Evolutionary conservation across 2,888 invertebrate genomes (phyloP), one percentile per base, ranked within the genome.

Genomic region (Acronicta aceris): DNA sequence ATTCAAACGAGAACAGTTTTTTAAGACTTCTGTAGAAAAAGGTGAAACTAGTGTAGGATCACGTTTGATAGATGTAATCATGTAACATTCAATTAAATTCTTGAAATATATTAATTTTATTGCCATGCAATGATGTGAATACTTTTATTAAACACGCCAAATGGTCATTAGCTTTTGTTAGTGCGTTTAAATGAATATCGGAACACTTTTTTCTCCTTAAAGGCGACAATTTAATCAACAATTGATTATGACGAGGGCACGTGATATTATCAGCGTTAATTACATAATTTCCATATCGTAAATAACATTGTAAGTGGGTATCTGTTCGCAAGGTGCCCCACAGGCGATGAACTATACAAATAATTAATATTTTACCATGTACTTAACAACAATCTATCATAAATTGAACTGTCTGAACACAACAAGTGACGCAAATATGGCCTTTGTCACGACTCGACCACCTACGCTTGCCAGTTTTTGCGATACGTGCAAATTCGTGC

Each of bases 71-170:
- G 74, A 81, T 78, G 69, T 72, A 76, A 78, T 74, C 74, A 81
- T 78, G 69, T 72, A 76, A 78, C 74, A 74, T 74, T 76, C 74
- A 82, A 82, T 83, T 79, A 79, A 70, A 69, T 69, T 75, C 60
- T 77, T 81, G 74, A 77, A 83, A 57, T 78, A 82, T 82, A 81
- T 81, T 75, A 70, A 79, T 83, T 81, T 81, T 82, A 79, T 81
- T 81, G 69, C 75, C 71, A 70, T 62, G 74, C 59, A 55, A 59
- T 70, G 72, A 70, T 74, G 79, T 80, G 71, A 83, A 76, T 76
- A 75, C 66, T 64, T 64, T 76, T 59, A 74, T 63, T 66, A 62
- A 71, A 65, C 86, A 88, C 85, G 84, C 81, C 61, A 87, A 70
- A 72, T 60, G 74, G 61, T 80, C 81, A 75, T 84, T 83, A 74